Evolutionary conservation across 1,140 invertebrate genomes (phyloP).

Genomic region (Anastatus disparis): DNA sequence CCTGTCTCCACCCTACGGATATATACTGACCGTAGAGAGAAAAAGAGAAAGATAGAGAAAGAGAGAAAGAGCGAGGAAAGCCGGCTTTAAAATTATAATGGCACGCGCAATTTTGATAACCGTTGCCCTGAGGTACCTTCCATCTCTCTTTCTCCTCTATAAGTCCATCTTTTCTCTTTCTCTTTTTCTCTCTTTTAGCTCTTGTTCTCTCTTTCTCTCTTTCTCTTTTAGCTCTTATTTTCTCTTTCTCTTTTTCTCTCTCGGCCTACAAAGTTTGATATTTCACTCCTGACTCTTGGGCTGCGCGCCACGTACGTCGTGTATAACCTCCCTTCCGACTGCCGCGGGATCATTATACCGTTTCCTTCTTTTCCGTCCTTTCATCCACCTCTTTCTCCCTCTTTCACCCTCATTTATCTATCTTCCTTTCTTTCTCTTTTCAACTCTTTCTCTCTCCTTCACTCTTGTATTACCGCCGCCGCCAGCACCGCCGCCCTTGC

Average conservation of each 20-base stretch:
- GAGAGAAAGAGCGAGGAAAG: constrained; percentile 58
- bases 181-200: neutral
- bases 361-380: constrained; percentile 32
- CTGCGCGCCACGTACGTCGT: constrained; percentile 40
- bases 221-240: too few species aligned
- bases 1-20: constrained; percentile 47
- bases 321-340: constrained; percentile 43
- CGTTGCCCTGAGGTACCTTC: constrained; percentile 54
- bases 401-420: constrained; percentile 16
- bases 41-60: neutral
- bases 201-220: neutral
- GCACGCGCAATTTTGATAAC: constrained; percentile 68
- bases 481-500: neutral
- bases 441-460: constrained; percentile 23
- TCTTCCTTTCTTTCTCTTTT: constrained; percentile 24
- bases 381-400: neutral
- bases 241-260: too few species aligned
- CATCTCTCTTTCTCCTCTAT: constrained; percentile 1
- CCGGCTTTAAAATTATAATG: constrained; percentile 68
- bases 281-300: constrained; percentile 52
- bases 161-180: constrained; percentile 1
- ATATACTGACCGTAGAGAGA: constrained; percentile 35
- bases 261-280: constrained; percentile 52
- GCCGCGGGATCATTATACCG: constrained; percentile 43
- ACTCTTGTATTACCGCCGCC: neutral